Evolutionary conservation across 2,113 vertebrate genomes (phyloP).

Genomic region (Amia ocellicauda): DNA sequence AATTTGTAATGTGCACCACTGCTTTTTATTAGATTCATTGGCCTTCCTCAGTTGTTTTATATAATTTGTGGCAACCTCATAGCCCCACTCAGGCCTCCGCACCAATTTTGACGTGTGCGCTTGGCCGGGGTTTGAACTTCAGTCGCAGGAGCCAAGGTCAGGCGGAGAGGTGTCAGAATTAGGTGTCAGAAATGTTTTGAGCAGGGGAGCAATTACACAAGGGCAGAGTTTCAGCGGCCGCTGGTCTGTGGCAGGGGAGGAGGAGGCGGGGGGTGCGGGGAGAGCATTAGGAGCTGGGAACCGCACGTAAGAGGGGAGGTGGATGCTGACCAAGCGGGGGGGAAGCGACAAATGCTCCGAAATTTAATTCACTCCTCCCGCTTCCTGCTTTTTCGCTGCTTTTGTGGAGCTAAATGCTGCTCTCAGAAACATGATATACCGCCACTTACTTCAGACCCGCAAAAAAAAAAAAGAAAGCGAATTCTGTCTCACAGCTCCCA

Average conservation of each 20-base stretch:
- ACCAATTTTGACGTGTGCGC: constrained; percentile 48
- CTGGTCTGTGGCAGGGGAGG: constrained; percentile 45
- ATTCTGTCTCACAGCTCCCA: not conserved
- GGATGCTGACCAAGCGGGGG: constrained; percentile 61
- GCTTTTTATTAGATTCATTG: too few relatives aligned
- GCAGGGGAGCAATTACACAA: constrained; percentile 26
- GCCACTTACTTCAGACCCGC: constrained; percentile 50
- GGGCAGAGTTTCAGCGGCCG: constrained; percentile 42
- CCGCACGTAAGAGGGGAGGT: not conserved
- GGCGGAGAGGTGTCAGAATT: constrained; percentile 22
- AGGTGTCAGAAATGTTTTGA: constrained; percentile 34
- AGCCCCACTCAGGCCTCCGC: constrained; percentile 28
- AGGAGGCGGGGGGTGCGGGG: constrained; percentile 49
- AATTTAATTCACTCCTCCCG: constrained; percentile 74
- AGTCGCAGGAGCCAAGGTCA: constrained; percentile 54
- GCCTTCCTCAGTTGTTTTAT: too few relatives aligned
- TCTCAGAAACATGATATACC: constrained; percentile 73
- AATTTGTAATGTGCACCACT: too few relatives aligned
- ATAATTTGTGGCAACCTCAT: too few relatives aligned
- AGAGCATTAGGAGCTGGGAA: constrained; percentile 53
- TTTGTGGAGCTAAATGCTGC: constrained; percentile 69
- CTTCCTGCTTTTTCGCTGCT: constrained; percentile 71
- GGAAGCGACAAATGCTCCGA: constrained; percentile 62
- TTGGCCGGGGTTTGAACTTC: constrained; percentile 50
- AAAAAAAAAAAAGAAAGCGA: not conserved